Conservation (phyloP, 2,888 invertebrate species). For the Hyposoter dolosus region DNA sequence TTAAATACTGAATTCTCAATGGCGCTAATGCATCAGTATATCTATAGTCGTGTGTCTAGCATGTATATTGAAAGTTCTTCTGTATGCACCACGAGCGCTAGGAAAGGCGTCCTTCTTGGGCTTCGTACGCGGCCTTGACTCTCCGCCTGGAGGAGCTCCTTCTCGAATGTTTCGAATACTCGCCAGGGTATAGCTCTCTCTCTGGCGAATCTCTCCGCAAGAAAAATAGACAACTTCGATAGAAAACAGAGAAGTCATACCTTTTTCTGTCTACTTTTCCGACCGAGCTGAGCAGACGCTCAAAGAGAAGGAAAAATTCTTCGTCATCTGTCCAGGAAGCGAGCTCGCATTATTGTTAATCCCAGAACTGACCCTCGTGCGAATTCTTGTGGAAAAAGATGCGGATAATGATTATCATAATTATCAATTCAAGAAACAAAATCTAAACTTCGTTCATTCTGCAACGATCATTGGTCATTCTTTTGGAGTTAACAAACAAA, state of each 20-base stretch:
- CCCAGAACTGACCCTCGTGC: too few species aligned
- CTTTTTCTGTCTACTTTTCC: slow-evolving; percentile 21
- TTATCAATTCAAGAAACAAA: background rate
- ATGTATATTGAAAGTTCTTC: slow-evolving; percentile 22
- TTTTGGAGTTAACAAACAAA: background rate
- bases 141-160: slow-evolving; percentile 51
- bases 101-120: slow-evolving; percentile 67
- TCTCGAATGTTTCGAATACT: slow-evolving; percentile 68
- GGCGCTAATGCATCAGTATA: background rate
- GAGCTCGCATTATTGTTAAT: too few species aligned
- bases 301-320: background rate
- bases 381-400: too few species aligned
- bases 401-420: too few species aligned
- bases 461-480: background rate
- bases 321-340: background rate
- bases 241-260: background rate
- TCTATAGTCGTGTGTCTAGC: background rate
- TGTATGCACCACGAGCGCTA: slow-evolving; percentile 29
- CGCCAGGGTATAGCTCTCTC: slow-evolving; percentile 44
- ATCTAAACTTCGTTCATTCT: background rate
- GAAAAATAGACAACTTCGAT: slow-evolving; percentile 21
- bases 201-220: slow-evolving; percentile 21
- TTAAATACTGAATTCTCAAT: background rate
- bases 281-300: slow-evolving; percentile 19
- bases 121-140: slow-evolving; percentile 68